Evolutionary conservation across 1,140 invertebrate genomes (phyloP).

Genomic region (Monomorium pharaonis): DNA sequence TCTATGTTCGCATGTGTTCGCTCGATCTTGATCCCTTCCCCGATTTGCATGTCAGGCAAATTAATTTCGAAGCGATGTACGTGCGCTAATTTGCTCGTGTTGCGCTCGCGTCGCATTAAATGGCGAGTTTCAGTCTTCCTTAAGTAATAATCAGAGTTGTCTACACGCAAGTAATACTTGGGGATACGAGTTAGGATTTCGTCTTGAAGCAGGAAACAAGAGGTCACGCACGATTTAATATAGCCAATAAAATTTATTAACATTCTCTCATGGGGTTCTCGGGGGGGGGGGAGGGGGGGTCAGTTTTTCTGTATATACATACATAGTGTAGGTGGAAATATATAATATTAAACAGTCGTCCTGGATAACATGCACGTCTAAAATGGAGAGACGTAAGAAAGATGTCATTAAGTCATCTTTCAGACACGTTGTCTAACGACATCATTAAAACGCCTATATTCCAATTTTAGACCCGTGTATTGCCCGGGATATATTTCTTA

Average conservation of each 20-base stretch:
- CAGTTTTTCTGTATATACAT: slow-evolving; percentile 19
- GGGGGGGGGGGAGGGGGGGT: neutral
- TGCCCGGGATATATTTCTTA: neutral
- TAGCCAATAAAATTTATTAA: slow-evolving; percentile 37
- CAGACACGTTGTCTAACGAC: no score
- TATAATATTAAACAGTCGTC: slow-evolving; percentile 28
- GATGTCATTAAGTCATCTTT: no score
- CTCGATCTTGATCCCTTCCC: neutral
- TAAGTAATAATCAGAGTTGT: neutral
- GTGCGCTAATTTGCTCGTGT: slow-evolving; percentile 25
- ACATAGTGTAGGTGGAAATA: neutral
- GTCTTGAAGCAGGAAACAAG: neutral
- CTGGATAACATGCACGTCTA: no score
- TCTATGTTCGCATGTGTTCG: neutral
- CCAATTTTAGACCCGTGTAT: no score
- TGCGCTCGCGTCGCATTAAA: neutral
- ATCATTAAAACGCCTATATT: no score
- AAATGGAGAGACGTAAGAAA: no score
- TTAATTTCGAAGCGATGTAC: slow-evolving; percentile 7
- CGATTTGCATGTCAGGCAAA: slow-evolving; percentile 41
- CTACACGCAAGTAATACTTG: neutral
- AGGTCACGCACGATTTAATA: neutral
- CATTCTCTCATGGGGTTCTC: neutral
- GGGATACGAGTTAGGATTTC: neutral
- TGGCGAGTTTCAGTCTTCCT: neutral